phyloP scores from a whole-genome alignment of 2,113 vertebrate genomes.

The Chionomys nivalis region DNA sequence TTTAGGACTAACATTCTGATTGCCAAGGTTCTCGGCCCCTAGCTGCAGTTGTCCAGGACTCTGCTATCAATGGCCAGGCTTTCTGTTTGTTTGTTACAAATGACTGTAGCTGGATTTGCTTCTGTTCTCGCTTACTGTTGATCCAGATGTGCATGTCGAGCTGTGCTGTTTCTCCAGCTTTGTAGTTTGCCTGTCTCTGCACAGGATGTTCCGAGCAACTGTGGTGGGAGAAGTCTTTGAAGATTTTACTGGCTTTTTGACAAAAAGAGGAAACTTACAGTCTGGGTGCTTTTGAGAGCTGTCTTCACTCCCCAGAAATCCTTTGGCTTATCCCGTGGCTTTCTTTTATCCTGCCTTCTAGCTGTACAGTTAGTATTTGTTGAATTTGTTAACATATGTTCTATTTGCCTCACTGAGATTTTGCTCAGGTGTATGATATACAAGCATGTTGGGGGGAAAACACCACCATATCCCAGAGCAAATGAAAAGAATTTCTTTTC shows the following conservation, averaged over 20 bases:
- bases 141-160: neutral
- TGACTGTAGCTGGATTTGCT: neutral
- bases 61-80: neutral
- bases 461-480: neutral
- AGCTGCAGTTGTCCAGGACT: neutral
- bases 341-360: neutral
- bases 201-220: neutral
- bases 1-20: neutral
- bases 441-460: neutral
- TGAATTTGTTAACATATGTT: neutral
- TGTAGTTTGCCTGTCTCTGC: neutral
- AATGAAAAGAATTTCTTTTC: slow-evolving; percentile 25
- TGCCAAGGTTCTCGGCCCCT: neutral
- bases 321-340: neutral
- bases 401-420: neutral
- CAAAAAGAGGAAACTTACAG: neutral
- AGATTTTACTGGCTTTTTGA: neutral
- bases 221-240: neutral
- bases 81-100: neutral
- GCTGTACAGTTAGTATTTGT: neutral
- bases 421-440: neutral
- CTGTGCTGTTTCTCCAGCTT: neutral
- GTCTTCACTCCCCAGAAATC: neutral
- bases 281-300: neutral
- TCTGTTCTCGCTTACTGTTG: neutral